phyloP scores from a whole-genome alignment of 1,140 invertebrate genomes.

The Gonatopus flavifemur region DNA sequence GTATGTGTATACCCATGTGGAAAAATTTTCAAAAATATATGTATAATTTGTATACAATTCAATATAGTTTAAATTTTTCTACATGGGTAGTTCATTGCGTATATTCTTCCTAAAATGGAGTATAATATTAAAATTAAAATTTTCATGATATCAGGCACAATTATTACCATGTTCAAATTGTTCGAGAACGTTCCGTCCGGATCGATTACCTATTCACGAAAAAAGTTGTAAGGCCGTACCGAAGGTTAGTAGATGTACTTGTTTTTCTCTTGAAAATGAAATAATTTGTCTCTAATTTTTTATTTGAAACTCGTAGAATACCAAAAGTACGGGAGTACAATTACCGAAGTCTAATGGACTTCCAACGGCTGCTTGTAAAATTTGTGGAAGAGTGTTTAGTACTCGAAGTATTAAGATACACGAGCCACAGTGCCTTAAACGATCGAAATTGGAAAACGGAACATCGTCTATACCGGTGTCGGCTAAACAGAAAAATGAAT shows the following conservation, averaged over 20 bases:
- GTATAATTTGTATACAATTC: too few species aligned
- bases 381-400: conserved; percentile 74
- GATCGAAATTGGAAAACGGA: conserved; percentile 69
- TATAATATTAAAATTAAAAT: too few species aligned
- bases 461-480: too few species aligned
- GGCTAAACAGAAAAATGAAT: too few species aligned
- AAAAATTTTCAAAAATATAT: too few species aligned
- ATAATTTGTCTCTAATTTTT: background rate
- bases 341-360: conserved; percentile 10
- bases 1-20: too few species aligned
- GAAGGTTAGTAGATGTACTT: conserved; percentile 56
- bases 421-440: conserved; percentile 77
- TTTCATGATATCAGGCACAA: conserved; percentile 47
- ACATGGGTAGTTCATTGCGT: too few species aligned
- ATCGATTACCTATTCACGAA: conserved; percentile 68
- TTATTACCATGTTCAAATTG: conserved; percentile 70
- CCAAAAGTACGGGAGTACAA: background rate
- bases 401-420: conserved; percentile 73
- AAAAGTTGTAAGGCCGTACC: conserved; percentile 59
- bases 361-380: conserved; percentile 64
- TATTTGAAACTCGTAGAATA: background rate
- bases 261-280: conserved; percentile 5
- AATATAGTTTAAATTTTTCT: too few species aligned
- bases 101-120: too few species aligned
- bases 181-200: conserved; percentile 69